Evolutionary conservation across 1,140 invertebrate species (phyloP).

Genomic region (Bombus breviceps): DNA sequence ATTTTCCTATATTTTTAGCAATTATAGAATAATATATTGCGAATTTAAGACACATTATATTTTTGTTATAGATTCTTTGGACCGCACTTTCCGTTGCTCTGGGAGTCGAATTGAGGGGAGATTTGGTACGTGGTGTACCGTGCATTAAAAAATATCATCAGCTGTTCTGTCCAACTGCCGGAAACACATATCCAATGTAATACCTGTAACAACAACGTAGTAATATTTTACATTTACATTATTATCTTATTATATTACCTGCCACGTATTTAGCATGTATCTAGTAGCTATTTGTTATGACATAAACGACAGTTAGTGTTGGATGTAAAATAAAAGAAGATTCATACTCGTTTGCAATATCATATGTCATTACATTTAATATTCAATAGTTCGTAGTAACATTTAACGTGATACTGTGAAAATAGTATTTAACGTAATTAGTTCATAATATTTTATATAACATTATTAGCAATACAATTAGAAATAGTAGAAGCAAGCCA

Average conservation of each 20-base stretch:
- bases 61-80: slow-evolving; percentile 91
- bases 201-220: background rate
- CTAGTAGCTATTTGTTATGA: background rate
- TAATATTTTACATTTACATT: background rate
- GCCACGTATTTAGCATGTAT: background rate
- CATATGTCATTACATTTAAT: too few species aligned
- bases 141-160: slow-evolving; percentile 95
- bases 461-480: too few species aligned
- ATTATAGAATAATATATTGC: too few species aligned
- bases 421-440: too few species aligned
- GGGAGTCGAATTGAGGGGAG: slow-evolving; percentile 92
- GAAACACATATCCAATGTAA: slow-evolving; percentile 95
- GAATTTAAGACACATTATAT: background rate
- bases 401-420: too few species aligned
- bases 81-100: slow-evolving; percentile 92
- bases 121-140: slow-evolving; percentile 92
- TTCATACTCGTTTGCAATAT: too few species aligned
- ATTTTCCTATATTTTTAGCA: too few species aligned
- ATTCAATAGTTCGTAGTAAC: too few species aligned
- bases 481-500: too few species aligned
- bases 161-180: slow-evolving; percentile 94
- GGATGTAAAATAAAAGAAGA: background rate
- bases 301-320: background rate
- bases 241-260: background rate
- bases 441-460: too few species aligned